These are phyloP conservation scores for Antheraea yamamai DNA, from an alignment of 2,888 invertebrate genomes.

Conservation along the genomic window DNA sequence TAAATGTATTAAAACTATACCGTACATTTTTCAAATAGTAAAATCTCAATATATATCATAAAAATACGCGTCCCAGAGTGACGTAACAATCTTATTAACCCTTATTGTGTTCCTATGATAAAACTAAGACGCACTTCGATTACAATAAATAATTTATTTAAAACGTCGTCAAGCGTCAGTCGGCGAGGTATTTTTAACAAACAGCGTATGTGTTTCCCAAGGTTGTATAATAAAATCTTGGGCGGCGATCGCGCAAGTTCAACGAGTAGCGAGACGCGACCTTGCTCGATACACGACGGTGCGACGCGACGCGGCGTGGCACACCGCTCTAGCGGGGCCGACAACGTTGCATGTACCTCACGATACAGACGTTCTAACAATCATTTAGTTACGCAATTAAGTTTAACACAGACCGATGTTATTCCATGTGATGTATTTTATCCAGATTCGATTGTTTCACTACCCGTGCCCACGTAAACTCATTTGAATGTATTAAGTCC, in stretches of 20 bases:
- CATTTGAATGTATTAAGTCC: too few species aligned
- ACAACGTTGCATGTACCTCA: neutral
- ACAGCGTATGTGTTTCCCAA: conserved; percentile 1
- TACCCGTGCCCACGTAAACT: too few species aligned
- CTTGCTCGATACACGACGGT: neutral
- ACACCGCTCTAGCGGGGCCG: neutral
- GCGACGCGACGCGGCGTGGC: neutral
- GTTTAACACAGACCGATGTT: neutral
- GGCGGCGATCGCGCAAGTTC: neutral
- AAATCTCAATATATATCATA: neutral
- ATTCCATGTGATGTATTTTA: too few species aligned
- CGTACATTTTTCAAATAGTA: neutral
- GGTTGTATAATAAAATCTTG: conserved; percentile 8
- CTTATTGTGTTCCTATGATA: neutral
- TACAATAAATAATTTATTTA: neutral
- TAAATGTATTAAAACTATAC: too few species aligned
- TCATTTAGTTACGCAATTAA: neutral
- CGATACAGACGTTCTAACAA: neutral
- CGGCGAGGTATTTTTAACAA: neutral
- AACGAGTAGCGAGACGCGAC: neutral
- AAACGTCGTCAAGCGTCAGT: neutral
- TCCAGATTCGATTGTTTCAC: too few species aligned
- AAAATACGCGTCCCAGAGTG: too few species aligned
- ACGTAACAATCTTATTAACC: neutral
- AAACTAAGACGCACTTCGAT: neutral